These are phyloP conservation scores for Eupsilia transversa DNA, from an alignment of 2,888 invertebrate species.

Conservation along the genomic window DNA sequence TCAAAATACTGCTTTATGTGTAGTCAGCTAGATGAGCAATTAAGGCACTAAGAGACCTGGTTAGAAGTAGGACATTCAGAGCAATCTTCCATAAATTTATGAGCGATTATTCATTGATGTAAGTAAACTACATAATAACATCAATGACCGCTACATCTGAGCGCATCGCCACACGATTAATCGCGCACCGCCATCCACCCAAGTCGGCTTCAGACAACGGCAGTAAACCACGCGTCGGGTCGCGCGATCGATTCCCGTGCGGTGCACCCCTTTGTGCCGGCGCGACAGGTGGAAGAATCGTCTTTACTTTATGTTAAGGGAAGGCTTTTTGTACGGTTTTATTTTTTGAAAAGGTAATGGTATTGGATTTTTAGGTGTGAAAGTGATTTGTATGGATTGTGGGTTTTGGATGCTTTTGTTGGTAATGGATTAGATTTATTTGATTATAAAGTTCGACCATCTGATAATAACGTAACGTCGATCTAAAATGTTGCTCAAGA, in stretches of 20 bases:
- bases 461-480: neutral
- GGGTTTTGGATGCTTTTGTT: conserved; percentile 1
- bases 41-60: neutral
- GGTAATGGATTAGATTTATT: conserved; percentile 41
- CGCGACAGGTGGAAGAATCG: conserved; percentile 73
- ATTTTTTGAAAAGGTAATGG: conserved; percentile 52
- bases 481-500: neutral
- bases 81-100: neutral
- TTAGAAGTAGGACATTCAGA: too few relatives aligned
- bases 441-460: neutral
- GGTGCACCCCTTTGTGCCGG: conserved; percentile 65
- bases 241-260: conserved; percentile 72
- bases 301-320: conserved; percentile 61
- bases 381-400: conserved; percentile 34
- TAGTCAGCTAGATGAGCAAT: neutral
- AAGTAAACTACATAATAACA: neutral
- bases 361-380: conserved; percentile 51
- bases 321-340: conserved; percentile 39
- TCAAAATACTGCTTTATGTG: neutral
- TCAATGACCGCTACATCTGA: conserved; percentile 19
- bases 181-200: conserved; percentile 44
- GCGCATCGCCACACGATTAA: conserved; percentile 43
- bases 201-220: conserved; percentile 48
- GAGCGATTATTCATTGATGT: neutral
- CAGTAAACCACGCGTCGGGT: conserved; percentile 58